phyloP scores from a whole-genome alignment of 1,140 invertebrate genomes.

The Temnothorax longispinosus region DNA sequence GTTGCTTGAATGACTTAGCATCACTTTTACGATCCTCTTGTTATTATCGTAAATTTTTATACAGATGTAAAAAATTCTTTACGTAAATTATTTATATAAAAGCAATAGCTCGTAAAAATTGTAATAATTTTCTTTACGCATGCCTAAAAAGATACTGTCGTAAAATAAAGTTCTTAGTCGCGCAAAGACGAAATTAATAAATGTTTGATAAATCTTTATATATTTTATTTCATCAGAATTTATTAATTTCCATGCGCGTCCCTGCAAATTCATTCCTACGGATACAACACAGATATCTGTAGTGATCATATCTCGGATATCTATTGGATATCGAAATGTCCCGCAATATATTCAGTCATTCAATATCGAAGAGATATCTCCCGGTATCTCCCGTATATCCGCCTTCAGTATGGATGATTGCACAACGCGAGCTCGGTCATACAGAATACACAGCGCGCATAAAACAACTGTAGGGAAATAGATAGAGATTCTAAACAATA shows the following conservation, averaged over 20 bases:
- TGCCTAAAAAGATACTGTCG: not conserved
- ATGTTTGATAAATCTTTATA: conserved; percentile 1
- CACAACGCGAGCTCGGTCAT: not conserved
- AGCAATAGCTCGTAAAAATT: not conserved
- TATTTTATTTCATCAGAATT: not conserved
- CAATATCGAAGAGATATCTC: conserved; percentile 37
- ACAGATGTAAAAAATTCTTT: not conserved
- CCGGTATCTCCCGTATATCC: conserved; percentile 11
- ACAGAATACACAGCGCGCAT: not conserved
- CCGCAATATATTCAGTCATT: conserved; percentile 27
- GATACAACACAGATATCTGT: not conserved
- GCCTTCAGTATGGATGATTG: not conserved
- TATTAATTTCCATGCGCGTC: not conserved
- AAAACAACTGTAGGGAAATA: conserved; percentile 4
- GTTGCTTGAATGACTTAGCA: not conserved
- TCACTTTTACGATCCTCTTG: not conserved
- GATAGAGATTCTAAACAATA: conserved; percentile 43
- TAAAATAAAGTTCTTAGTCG: not conserved
- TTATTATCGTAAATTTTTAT: conserved; percentile 5
- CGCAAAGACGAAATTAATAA: not conserved
- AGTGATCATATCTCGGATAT: not conserved
- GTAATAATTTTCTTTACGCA: not conserved
- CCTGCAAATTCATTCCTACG: not conserved
- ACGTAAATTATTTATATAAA: not conserved
- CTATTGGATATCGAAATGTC: not conserved